Percentiles rank a stretch among this genome's conserved stretches.
phyloP scores from a whole-genome alignment of 2,888 invertebrate genomes.

The Stomorhina lunata region DNA sequence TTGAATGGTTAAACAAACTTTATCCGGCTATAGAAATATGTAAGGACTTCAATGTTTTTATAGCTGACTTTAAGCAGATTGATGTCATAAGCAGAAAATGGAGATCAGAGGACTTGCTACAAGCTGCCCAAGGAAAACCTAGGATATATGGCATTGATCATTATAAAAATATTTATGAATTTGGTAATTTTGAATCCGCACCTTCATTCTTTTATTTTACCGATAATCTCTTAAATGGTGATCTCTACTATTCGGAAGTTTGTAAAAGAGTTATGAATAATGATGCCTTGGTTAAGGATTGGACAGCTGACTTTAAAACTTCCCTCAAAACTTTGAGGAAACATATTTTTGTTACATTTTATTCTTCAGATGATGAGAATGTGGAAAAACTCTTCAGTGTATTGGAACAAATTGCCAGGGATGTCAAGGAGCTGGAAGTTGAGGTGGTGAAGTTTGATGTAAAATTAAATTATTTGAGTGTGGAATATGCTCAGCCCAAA shows the following conservation, averaged over 20 bases:
- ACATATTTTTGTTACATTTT: slow-evolving; percentile 49
- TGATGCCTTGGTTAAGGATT: slow-evolving; percentile 37
- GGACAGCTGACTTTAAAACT: slow-evolving; percentile 57
- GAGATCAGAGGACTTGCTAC: neutral
- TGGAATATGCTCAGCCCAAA: slow-evolving; percentile 53
- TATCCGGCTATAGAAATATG: slow-evolving; percentile 13
- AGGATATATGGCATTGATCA: slow-evolving; percentile 10
- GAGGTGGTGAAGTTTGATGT: slow-evolving; percentile 64
- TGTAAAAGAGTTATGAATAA: neutral
- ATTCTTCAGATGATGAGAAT: neutral
- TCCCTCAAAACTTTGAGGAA: slow-evolving; percentile 50
- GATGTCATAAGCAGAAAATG: neutral
- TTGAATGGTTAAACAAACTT: slow-evolving; percentile 30
- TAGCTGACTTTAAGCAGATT: slow-evolving; percentile 6
- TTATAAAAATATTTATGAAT: neutral
- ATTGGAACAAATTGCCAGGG: slow-evolving; percentile 35
- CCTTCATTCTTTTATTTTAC: slow-evolving; percentile 44
- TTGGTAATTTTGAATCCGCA: neutral
- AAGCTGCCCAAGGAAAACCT: neutral
- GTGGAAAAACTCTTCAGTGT: neutral
- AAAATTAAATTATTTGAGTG: slow-evolving; percentile 34
- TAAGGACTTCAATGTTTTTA: neutral
- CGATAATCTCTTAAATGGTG: slow-evolving; percentile 29
- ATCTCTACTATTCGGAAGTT: slow-evolving; percentile 15
- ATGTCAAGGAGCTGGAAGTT: slow-evolving; percentile 57